phyloP scores from a whole-genome alignment of 2,888 invertebrate species.

The Busseola fusca region DNA sequence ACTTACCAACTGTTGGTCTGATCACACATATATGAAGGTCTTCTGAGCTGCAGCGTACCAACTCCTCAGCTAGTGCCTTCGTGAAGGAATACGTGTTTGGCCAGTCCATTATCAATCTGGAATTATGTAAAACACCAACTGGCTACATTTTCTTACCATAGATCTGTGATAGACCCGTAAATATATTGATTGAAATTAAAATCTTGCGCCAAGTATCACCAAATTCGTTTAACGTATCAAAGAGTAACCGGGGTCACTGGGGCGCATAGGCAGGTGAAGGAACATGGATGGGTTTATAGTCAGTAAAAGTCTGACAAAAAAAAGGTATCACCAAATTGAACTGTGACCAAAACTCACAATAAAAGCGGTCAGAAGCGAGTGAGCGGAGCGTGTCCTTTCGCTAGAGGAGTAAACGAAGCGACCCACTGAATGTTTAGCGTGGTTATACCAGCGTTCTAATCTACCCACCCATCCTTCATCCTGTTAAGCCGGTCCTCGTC shows the following conservation, averaged over 20 bases:
- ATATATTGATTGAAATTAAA: too few relatives aligned
- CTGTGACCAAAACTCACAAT: not conserved
- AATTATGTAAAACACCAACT: constrained; percentile 5
- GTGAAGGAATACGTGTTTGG: constrained; percentile 93
- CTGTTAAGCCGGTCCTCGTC: constrained; percentile 49
- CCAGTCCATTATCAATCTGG: constrained; percentile 85
- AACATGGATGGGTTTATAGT: too few relatives aligned
- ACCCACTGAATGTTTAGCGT: too few relatives aligned
- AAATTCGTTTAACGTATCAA: too few relatives aligned
- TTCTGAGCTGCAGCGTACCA: constrained; percentile 86
- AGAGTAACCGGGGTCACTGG: too few relatives aligned
- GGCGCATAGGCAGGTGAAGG: too few relatives aligned
- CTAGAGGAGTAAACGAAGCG: not conserved
- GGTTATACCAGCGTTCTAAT: not conserved
- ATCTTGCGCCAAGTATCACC: too few relatives aligned
- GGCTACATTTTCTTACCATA: too few relatives aligned
- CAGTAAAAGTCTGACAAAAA: too few relatives aligned
- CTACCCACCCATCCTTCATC: constrained; percentile 52
- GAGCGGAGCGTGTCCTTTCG: not conserved
- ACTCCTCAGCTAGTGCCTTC: constrained; percentile 92
- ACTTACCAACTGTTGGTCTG: constrained; percentile 87
- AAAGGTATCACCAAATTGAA: too few relatives aligned
- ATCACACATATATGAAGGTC: constrained; percentile 91
- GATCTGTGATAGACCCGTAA: too few relatives aligned
- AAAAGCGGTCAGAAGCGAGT: not conserved